Conservation (phyloP, 1,140 invertebrate species). For the Drosophila burlai region DNA sequence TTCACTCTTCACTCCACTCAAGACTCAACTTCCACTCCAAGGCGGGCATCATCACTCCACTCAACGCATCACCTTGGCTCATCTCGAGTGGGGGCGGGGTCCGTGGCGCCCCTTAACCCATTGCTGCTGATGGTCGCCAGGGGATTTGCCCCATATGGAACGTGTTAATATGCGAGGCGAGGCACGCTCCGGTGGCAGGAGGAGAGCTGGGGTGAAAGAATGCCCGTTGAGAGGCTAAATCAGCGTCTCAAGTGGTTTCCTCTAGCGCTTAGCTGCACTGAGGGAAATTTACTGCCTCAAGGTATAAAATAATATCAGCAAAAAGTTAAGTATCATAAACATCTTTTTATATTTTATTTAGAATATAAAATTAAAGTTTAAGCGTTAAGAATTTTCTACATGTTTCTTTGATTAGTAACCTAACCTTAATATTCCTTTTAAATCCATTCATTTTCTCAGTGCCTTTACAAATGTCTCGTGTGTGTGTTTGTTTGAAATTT, state of each 20-base stretch:
- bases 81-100: constrained; percentile 4
- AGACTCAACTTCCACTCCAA: no score
- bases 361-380: no score
- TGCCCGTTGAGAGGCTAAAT: constrained; percentile 45
- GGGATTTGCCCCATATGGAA: constrained; percentile 65
- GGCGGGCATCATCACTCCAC: neutral
- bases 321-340: neutral
- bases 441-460: constrained; percentile 8
- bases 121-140: constrained; percentile 66
- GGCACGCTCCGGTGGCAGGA: constrained; percentile 7
- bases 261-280: constrained; percentile 53
- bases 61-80: constrained; percentile 26
- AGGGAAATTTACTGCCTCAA: neutral
- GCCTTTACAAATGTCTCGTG: constrained; percentile 5
- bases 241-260: constrained; percentile 80
- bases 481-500: constrained; percentile 71
- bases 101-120: constrained; percentile 24
- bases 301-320: neutral
- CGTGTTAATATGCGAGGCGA: constrained; percentile 78
- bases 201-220: constrained; percentile 14
- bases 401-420: neutral
- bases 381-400: no score
- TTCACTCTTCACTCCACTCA: neutral
- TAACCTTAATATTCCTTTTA: neutral
- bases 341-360: no score